These are phyloP conservation scores for Megaceryle torquata DNA, from an alignment of 2,113 vertebrate species.

Conservation along the genomic window DNA sequence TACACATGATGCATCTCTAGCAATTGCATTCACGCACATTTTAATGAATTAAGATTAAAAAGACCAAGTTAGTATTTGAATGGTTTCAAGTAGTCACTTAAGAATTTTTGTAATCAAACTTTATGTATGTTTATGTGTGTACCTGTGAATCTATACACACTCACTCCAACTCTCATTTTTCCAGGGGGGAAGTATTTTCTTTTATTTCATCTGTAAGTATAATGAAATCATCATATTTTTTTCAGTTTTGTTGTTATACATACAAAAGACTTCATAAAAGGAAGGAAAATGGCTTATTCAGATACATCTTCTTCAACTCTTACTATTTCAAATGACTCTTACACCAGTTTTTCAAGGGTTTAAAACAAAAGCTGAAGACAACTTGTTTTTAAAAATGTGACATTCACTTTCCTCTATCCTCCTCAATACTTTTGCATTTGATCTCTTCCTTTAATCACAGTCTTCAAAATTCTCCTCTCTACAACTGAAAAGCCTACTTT, in stretches of 20 bases:
- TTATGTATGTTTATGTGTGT: neutral
- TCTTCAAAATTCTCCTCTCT: neutral
- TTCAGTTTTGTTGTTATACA: neutral
- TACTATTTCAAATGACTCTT: neutral
- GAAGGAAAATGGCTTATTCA: neutral
- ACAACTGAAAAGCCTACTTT: neutral
- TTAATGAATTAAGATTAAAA: slow-evolving; percentile 19
- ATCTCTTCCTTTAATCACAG: neutral
- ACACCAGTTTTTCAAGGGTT: neutral
- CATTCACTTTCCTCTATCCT: neutral
- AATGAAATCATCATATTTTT: neutral
- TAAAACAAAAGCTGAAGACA: neutral
- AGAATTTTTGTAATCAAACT: neutral
- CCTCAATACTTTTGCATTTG: neutral
- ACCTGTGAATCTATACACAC: neutral
- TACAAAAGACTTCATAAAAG: neutral
- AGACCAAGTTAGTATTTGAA: neutral
- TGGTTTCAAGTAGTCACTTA: neutral
- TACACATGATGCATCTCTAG: neutral
- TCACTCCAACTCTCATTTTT: neutral
- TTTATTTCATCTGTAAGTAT: neutral
- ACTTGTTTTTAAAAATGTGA: neutral
- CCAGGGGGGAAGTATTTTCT: neutral
- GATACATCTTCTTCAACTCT: neutral
- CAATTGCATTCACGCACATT: slow-evolving; percentile 41